Base-by-base conservation (phyloP, 2,113 vertebrate species). In the Ranitomeya imitator region DNA sequence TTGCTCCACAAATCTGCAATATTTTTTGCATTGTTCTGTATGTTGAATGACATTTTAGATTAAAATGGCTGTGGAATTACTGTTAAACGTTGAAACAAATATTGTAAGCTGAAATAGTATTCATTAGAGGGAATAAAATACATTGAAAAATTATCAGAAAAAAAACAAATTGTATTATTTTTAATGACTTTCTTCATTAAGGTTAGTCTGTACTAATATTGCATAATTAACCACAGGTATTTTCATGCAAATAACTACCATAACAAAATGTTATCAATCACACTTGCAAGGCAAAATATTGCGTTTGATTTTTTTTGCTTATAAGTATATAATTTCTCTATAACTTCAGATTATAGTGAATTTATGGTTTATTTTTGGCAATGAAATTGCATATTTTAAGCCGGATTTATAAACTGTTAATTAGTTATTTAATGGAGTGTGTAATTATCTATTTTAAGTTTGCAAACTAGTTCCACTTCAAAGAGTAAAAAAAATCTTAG, bases 381-480 rank as follows among this genome's bases (percentile, higher is more conserved):
- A 94, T 83, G 89, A 91, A 95, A 96, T 94, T 93, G 93, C 93
- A 95, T 92, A 92, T 94, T 95, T 95, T 93, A 91, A 93, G 93
- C 73, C 74, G 90, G 18, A 88, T 81, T 89, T 94, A 92, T 95
- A 94, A 95, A 95, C 95, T 95, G 94, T 94, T 96, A 95, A 96
- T 96, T 95, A 95, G 93, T 95, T 96, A 94, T 95, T 95, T 95
- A 96, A 96, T 96, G 95, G 94, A 93, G 93, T 96, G 94, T 95
- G 93, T 96, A 95, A 96, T 96, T 96, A 94, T 93, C 93, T 95
- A 93, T 94, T 95, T 95, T 96, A 95, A 94, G 93, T 94, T 94
- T 92, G 93, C 90, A 94, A 95, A 94, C 91, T 91, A 91, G 91
- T 95, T 94, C 93, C 90, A 94, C 95, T 96, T 96, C 94, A 94